phyloP scores from a whole-genome alignment of 1,140 invertebrate genomes.

The Marisa cornuarietis region DNA sequence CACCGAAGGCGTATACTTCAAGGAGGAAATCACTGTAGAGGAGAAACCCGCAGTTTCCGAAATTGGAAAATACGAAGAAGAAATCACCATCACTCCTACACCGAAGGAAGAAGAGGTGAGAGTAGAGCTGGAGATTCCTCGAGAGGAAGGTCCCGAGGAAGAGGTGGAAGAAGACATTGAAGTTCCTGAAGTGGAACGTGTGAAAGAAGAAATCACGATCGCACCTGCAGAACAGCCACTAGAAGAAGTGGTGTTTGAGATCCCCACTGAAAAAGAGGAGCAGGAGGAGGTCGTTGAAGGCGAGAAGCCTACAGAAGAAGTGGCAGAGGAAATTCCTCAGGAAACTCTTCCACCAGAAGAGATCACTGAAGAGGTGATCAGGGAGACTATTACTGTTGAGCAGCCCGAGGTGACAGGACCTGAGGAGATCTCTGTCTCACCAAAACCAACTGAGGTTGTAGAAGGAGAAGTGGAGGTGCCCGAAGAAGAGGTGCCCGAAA shows the following conservation, averaged over 20 bases:
- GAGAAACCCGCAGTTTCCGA: too few species aligned
- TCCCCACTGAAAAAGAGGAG: not conserved
- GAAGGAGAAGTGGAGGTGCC: conserved; percentile 5
- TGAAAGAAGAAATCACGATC: conserved; percentile 3
- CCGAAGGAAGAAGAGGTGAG: too few species aligned
- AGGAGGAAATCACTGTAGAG: too few species aligned
- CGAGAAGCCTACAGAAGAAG: conserved; percentile 13
- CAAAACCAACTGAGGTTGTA: not conserved
- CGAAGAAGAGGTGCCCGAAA: conserved; percentile 6
- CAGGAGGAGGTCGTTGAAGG: too few species aligned
- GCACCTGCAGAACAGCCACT: not conserved
- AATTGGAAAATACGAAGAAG: too few species aligned
- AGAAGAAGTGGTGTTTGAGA: not conserved
- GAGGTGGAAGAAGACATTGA: conserved; percentile 3
- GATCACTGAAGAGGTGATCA: conserved; percentile 16
- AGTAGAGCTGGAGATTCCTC: too few species aligned
- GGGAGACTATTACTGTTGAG: conserved; percentile 7
- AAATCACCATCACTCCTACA: too few species aligned
- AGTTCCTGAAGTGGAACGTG: too few species aligned
- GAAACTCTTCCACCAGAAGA: conserved; percentile 11
- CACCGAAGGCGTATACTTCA: too few species aligned
- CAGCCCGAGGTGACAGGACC: not conserved
- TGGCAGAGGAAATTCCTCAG: not conserved
- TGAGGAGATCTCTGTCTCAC: conserved; percentile 12
- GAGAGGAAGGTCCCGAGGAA: not conserved